Conservation (phyloP, 2,888 invertebrate genomes). For the Timema podura region DNA sequence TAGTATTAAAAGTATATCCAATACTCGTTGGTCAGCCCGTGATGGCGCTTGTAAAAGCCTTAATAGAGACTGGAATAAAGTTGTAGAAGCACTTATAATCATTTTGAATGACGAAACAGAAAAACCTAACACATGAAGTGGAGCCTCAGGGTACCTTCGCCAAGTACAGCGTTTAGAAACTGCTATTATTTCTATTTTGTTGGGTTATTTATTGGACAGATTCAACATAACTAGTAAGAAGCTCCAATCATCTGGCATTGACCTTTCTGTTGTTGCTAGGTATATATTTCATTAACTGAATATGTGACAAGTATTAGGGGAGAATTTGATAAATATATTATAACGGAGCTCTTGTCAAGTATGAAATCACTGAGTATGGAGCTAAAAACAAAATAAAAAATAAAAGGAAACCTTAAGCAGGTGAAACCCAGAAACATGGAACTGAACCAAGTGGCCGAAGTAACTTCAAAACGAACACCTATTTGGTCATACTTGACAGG, state of each 20-base stretch:
- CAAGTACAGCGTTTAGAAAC: slow-evolving; percentile 7
- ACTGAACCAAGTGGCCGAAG: slow-evolving; percentile 2
- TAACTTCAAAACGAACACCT: background rate
- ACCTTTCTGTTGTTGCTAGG: slow-evolving; percentile 5
- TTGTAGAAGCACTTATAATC: background rate
- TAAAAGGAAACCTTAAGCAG: background rate
- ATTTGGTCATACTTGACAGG: background rate
- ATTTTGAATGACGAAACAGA: background rate
- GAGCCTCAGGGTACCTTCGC: background rate
- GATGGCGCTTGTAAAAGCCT: slow-evolving; percentile 3
- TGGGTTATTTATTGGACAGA: background rate
- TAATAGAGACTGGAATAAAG: background rate
- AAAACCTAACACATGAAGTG: background rate
- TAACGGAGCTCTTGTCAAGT: background rate
- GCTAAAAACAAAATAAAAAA: background rate
- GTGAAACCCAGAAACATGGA: slow-evolving; percentile 4
- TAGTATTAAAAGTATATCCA: background rate
- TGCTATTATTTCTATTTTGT: background rate
- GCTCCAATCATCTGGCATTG: background rate
- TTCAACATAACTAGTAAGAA: background rate
- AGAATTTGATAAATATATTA: background rate
- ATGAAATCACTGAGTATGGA: slow-evolving; percentile 11
- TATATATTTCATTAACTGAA: background rate
- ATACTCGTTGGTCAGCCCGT: slow-evolving; percentile 2
- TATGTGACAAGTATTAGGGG: slow-evolving; percentile 5